A percentile compares a stretch with the other conserved stretches of the same genome.
These are phyloP conservation scores for Stictocephala bisonia DNA, from an alignment of 2,888 invertebrate genomes.

Conservation along the genomic window DNA sequence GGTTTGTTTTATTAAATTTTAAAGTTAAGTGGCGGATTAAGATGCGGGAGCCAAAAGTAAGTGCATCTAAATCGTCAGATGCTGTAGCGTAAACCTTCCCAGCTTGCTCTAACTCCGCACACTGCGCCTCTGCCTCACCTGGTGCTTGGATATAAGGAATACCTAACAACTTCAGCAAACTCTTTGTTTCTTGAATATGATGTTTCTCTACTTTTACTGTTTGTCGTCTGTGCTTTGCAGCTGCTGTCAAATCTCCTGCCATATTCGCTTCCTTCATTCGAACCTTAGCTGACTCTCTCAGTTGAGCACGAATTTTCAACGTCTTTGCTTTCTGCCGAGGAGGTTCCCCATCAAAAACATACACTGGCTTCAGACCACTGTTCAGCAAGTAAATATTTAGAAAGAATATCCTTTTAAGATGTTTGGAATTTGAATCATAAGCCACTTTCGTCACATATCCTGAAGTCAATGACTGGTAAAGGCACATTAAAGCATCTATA, in stretches of 20 bases:
- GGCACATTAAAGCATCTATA: background rate
- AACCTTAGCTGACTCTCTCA: too few species aligned
- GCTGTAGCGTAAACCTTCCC: background rate
- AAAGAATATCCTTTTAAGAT: background rate
- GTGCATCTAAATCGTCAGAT: background rate
- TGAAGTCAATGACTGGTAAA: background rate
- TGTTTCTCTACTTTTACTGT: too few species aligned
- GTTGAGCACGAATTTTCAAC: background rate
- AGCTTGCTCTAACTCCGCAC: background rate
- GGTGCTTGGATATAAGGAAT: conserved; percentile 9
- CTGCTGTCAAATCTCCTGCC: too few species aligned
- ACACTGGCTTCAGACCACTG: background rate
- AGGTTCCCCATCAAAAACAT: conserved; percentile 6
- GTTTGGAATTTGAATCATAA: background rate
- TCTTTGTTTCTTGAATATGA: background rate
- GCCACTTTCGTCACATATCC: background rate
- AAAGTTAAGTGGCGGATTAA: background rate
- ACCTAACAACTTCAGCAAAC: background rate
- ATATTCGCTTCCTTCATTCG: background rate
- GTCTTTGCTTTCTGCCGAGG: background rate
- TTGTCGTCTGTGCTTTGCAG: too few species aligned
- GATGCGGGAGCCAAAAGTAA: background rate
- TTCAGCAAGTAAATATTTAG: background rate
- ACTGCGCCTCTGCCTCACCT: background rate
- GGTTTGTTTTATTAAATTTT: background rate